Percentiles rank a stretch among this genome's conserved stretches.
These are phyloP conservation scores for Villa cingulata DNA, from an alignment of 2,888 invertebrate species.

Conservation along the genomic window DNA sequence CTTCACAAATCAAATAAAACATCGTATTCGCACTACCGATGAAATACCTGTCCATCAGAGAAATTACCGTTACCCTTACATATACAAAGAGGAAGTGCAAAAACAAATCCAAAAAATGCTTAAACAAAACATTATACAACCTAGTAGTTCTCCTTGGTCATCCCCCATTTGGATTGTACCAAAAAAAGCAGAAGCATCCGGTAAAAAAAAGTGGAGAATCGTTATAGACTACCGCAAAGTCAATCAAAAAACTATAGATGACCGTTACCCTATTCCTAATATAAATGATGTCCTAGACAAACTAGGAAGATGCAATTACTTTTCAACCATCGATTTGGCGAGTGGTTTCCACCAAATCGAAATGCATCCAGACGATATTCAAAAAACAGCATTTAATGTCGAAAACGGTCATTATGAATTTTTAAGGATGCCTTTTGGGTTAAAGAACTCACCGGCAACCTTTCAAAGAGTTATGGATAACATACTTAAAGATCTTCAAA, in stretches of 20 bases:
- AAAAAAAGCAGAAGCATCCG: background rate
- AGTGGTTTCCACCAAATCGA: slow-evolving; percentile 29
- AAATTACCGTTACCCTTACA: too few species aligned
- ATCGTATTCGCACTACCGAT: too few species aligned
- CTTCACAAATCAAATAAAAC: too few species aligned
- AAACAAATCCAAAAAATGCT: background rate
- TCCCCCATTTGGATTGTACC: background rate
- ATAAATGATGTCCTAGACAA: background rate
- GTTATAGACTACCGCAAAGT: background rate
- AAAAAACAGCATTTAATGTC: slow-evolving; percentile 21
- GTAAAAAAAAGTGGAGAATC: background rate
- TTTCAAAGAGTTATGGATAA: slow-evolving; percentile 26
- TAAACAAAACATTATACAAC: background rate
- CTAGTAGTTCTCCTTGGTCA: background rate
- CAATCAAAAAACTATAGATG: background rate
- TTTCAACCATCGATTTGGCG: slow-evolving; percentile 26
- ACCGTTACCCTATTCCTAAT: background rate
- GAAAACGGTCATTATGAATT: slow-evolving; percentile 16
- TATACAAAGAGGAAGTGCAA: too few species aligned
- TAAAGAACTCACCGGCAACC: slow-evolving; percentile 23
- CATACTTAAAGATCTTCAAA: slow-evolving; percentile 23
- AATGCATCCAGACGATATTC: slow-evolving; percentile 18
- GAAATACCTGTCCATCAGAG: too few species aligned
- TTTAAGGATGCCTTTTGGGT: slow-evolving; percentile 25
- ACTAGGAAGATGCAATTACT: slow-evolving; percentile 10